Conservation (phyloP, 2,113 vertebrate species). For the Pelecanoides urinatrix region DNA sequence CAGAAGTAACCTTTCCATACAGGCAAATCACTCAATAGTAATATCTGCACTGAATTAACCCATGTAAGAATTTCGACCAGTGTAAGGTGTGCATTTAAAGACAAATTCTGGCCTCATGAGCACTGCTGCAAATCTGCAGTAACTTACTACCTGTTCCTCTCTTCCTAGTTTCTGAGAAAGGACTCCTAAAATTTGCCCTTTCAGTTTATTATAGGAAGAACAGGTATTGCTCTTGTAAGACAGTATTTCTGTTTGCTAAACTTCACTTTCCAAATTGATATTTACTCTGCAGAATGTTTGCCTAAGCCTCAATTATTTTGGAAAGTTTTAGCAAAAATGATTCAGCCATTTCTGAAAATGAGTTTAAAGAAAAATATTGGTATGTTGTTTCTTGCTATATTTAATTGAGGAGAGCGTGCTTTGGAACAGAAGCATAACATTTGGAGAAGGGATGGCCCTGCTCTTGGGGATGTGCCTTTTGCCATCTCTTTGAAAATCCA, state of each 20-base stretch:
- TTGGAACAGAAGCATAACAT: constrained; percentile 59
- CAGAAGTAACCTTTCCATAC: constrained; percentile 8
- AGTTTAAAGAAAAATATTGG: constrained; percentile 46
- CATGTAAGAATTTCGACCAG: not conserved
- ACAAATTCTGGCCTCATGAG: not conserved
- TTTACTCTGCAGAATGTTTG: constrained; percentile 5
- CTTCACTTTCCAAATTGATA: not conserved
- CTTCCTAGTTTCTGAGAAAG: not conserved
- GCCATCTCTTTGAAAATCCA: constrained; percentile 64
- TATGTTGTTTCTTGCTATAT: constrained; percentile 45
- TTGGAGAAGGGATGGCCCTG: constrained; percentile 60
- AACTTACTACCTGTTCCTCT: not conserved
- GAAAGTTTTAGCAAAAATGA: constrained; percentile 59
- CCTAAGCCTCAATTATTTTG: constrained; percentile 22
- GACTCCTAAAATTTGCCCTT: not conserved
- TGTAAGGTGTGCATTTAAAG: not conserved
- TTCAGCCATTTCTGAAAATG: constrained; percentile 59
- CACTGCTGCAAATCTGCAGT: not conserved
- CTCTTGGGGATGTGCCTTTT: constrained; percentile 63
- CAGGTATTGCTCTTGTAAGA: not conserved
- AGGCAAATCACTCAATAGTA: not conserved
- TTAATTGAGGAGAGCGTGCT: constrained; percentile 48
- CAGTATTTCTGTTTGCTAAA: not conserved
- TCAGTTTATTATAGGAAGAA: not conserved
- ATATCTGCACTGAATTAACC: constrained; percentile 14